phyloP scores from a whole-genome alignment of 1,140 invertebrate species.

The Laupala kohalensis region DNA sequence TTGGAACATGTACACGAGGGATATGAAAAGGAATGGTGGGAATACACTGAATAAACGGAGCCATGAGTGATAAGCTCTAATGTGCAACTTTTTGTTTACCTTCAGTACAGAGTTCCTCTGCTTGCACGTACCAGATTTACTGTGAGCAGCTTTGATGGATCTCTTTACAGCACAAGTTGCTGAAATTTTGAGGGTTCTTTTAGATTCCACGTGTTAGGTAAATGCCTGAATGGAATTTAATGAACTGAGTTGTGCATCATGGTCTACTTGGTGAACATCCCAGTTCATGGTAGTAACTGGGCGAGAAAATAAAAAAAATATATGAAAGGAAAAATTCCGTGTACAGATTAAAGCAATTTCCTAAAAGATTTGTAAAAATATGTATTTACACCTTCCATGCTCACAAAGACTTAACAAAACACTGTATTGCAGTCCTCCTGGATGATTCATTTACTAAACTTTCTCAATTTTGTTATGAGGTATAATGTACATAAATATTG shows the following conservation, averaged over 20 bases:
- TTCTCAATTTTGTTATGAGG: not conserved
- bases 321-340: not conserved
- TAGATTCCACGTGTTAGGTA: not conserved
- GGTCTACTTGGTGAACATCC: not conserved
- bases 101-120: slow-evolving; percentile 1
- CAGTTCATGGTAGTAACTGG: not conserved
- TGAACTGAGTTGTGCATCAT: no score
- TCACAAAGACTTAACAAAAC: not conserved
- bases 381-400: not conserved
- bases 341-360: not conserved
- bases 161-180: not conserved
- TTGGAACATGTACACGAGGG: slow-evolving; percentile 63
- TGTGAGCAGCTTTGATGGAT: not conserved
- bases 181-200: not conserved
- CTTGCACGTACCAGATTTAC: not conserved
- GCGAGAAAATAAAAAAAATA: not conserved
- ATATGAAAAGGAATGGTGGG: slow-evolving; percentile 63
- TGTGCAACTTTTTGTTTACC: slow-evolving; percentile 1
- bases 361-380: not conserved
- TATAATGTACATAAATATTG: slow-evolving; percentile 4
- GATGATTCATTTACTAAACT: not conserved
- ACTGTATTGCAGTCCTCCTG: not conserved
- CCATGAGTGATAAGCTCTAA: not conserved
- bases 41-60: slow-evolving; percentile 31
- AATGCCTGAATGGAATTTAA: not conserved